These are phyloP conservation scores for Aepyceros melampus DNA, from an alignment of 2,113 vertebrate genomes.

Conservation along the genomic window DNA sequence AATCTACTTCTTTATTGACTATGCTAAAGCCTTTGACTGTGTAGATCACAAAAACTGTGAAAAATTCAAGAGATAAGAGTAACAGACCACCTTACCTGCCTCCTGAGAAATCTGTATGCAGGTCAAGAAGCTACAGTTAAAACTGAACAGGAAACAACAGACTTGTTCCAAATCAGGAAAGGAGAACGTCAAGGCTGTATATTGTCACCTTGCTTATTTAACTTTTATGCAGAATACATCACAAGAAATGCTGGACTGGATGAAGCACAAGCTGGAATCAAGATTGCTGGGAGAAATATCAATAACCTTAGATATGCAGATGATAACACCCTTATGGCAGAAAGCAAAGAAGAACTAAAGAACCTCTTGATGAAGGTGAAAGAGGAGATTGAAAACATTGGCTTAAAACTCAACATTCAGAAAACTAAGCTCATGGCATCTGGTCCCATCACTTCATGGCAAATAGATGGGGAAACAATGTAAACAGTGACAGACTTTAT, in stretches of 20 bases:
- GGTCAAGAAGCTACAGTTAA: background rate
- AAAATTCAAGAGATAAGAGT: background rate
- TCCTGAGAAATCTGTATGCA: background rate
- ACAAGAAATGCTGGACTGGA: background rate
- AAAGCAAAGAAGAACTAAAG: background rate
- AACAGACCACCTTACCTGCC: background rate
- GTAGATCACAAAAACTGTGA: background rate
- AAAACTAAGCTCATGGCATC: background rate
- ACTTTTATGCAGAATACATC: background rate
- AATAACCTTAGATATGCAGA: background rate
- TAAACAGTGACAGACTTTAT: background rate
- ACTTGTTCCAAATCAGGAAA: background rate
- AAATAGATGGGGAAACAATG: background rate
- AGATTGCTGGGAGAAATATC: background rate
- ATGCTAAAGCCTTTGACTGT: background rate
- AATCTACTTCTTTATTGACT: background rate
- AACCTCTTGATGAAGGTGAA: background rate
- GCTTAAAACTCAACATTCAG: background rate
- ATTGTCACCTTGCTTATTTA: background rate
- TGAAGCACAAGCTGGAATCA: background rate
- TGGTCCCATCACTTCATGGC: background rate
- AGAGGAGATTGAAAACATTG: background rate
- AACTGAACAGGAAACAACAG: background rate
- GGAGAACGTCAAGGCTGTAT: accelerated
- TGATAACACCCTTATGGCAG: background rate